Evolutionary conservation across 2,113 vertebrate species (phyloP).

Genomic region (Tyrannus savana): DNA sequence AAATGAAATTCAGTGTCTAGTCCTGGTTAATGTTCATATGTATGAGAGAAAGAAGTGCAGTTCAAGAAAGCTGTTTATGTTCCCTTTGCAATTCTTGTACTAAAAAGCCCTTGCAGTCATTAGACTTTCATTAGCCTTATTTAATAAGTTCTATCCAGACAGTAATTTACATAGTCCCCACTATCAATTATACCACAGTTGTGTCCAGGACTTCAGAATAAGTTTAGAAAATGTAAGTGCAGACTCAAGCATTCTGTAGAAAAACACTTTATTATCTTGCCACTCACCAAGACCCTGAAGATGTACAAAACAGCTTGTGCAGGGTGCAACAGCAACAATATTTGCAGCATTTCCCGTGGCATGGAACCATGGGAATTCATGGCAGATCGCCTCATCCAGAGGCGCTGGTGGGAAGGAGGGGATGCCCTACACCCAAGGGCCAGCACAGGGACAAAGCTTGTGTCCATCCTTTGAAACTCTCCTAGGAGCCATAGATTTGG

Average conservation of each 20-base stretch:
- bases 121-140: neutral
- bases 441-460: neutral
- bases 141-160: neutral
- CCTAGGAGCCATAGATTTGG: neutral
- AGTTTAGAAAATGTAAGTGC: neutral
- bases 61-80: neutral
- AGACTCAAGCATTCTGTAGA: neutral
- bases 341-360: neutral
- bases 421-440: too few species aligned
- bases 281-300: neutral
- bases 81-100: neutral
- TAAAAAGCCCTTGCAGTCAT: neutral
- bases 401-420: accelerated
- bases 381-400: neutral
- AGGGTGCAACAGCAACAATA: neutral
- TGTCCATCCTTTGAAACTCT: neutral
- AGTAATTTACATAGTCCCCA: neutral
- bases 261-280: neutral
- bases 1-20: conserved; percentile 5
- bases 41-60: neutral
- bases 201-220: neutral
- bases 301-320: neutral
- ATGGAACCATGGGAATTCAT: neutral
- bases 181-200: neutral
- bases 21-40: neutral